Base-by-base conservation (phyloP, 2,113 vertebrate species). In the Chionis minor region DNA sequence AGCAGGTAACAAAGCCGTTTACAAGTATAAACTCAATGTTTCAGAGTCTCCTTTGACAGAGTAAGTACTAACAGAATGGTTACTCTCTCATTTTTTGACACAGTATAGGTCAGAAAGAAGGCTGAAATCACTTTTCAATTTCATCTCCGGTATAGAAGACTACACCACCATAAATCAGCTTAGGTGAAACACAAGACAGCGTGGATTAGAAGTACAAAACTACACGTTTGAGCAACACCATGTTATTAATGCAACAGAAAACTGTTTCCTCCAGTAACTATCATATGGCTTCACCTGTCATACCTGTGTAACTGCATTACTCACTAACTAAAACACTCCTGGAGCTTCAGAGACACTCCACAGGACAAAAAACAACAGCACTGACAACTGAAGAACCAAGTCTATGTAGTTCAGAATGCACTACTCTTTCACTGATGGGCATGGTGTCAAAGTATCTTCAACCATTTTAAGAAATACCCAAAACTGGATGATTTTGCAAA, bases 151-250 rank as follows among this genome's bases (percentile, higher is more conserved):
- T 33, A 42, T 0, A 71, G 20, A 66, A 87, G 27, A 38, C 32
- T 35, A 54, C 54, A 59, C 18, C 0, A 0, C 22, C 65, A 52
- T 19, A 55, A 58, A 10, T 10, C 35, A 84, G 14, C 4, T 44
- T 8, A 3, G 2, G 7, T 10, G 15, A 84, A 61, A n/a, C 2
- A 2, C 15, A 73, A 78, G 63, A 14, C 27, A 61, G 15, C 0
- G 0, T 0, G 4, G 23, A 86, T 8, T 21, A 67, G 12, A 81
- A 55, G 20, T 8, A 56, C 14, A 73, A 69, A 90, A 65, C 26
- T 14, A 45, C 0, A 3, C 0, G 0, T 62, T 40, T 52, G 5
- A 49, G 19, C 22, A 63, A 58, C 6, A 40, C 4, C 12, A 38
- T 8, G 4, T 13, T 74, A 32, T 51, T 16, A 44, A 22, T 58